Conservation (phyloP, 2,888 invertebrate species). For the Zele albiditarsus region DNA sequence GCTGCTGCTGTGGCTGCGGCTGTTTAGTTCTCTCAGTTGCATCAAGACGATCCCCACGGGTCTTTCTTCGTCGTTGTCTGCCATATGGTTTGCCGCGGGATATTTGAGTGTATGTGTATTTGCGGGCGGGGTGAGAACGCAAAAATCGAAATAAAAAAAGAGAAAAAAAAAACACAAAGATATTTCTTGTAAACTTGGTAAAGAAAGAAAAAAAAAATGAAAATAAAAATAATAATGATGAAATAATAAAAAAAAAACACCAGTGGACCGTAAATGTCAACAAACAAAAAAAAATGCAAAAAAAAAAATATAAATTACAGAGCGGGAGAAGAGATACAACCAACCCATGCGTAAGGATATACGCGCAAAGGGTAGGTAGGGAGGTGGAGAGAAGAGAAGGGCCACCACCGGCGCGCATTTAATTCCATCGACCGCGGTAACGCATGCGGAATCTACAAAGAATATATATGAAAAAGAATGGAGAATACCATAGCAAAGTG, state of each 20-base stretch:
- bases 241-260: constrained; percentile 57
- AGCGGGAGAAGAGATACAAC: constrained; percentile 7
- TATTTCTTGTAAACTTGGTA: constrained; percentile 5
- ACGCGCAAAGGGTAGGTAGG: constrained; percentile 33
- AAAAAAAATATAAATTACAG: constrained; percentile 45
- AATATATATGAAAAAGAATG: constrained; percentile 64
- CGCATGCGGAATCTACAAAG: constrained; percentile 73
- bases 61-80: constrained; percentile 70
- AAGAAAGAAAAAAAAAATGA: constrained; percentile 61
- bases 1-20: constrained; percentile 60
- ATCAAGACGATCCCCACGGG: constrained; percentile 62
- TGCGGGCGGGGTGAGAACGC: constrained; percentile 22
- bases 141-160: constrained; percentile 33
- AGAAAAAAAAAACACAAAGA: constrained; percentile 32
- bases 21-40: constrained; percentile 57
- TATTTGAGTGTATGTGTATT: constrained; percentile 34
- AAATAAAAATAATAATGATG: constrained; percentile 58
- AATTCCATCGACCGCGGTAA: constrained; percentile 72
- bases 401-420: constrained; percentile 70
- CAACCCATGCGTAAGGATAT: constrained; percentile 47
- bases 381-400: constrained; percentile 45
- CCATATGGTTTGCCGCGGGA: constrained; percentile 56
- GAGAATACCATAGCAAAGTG: constrained; percentile 16
- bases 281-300: constrained; percentile 37
- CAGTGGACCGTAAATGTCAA: constrained; percentile 39